Evolutionary conservation across 2,113 vertebrate genomes (phyloP), one percentile per base, ranked within the genome.

Genomic region (Nothocercus nigrocapillus): DNA sequence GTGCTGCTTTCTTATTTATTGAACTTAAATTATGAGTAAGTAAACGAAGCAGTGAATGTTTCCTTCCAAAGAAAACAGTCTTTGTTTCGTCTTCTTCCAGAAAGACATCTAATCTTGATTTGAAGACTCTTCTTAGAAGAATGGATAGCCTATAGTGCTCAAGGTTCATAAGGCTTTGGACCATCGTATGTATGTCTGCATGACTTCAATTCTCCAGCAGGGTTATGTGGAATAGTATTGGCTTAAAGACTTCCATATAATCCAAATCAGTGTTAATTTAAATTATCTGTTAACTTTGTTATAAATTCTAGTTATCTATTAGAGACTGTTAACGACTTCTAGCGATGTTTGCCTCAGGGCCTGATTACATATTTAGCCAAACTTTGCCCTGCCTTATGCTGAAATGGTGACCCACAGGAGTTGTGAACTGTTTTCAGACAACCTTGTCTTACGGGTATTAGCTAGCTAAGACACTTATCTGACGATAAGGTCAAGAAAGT

Each of bases 1-100:
- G 2, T 61, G 18, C 3, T 6, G 11, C 2, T 19, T 13, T 7
- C 12, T 70, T 42, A 2, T 36, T 44, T 68, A 19, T 25, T 2
- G 53, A 38, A 18, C 28, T 17, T 77, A 61, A 11, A 3, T 30
- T 67, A 11, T 44, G n/a, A 78, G 30, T 42, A 69, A 77, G 4
- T 78, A 73, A 70, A 72, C 22, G 36, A 92, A 83, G 40, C 11
- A 30, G 13, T 72, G 36, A 70, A 30, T 34, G 49, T 44, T 73
- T 64, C 36, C 36, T 36, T 36, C 36, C 36, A 36, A 36, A 36
- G 36, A 36, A 36, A 36, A 8, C 36, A 36, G 36, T 76, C 34
- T 68, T 44, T 9, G 11, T 69, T 79, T 68, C 77, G 13, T 68
- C 10, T 68, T 27, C 59, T 75, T 85, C n/a, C 9, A n/a, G 38